phyloP scores from a whole-genome alignment of 2,113 vertebrate genomes.

The Eudyptes chrysolophus region DNA sequence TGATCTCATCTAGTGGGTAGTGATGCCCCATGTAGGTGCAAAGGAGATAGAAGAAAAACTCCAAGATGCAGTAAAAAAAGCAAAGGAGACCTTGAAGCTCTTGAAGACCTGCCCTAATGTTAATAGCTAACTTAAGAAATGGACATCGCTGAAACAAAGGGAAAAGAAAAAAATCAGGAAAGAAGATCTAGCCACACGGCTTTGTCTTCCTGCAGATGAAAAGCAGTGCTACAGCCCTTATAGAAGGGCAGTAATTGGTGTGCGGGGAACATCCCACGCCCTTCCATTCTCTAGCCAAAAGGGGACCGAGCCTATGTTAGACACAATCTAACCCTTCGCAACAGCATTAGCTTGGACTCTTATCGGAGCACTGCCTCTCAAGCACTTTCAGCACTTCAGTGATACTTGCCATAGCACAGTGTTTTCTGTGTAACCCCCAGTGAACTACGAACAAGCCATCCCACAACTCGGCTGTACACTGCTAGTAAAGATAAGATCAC shows the following conservation, averaged over 20 bases:
- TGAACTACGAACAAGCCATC: not conserved
- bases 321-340: not conserved
- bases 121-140: not conserved
- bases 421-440: not conserved
- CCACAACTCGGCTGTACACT: not conserved
- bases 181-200: not conserved
- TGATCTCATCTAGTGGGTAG: not conserved
- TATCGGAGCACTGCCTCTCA: not conserved
- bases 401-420: not conserved
- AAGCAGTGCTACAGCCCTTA: not conserved
- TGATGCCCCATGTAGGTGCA: not conserved
- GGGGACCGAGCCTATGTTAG: not conserved
- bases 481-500: not conserved
- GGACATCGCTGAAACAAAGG: not conserved
- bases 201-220: not conserved
- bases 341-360: not conserved
- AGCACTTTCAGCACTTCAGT: not conserved
- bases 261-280: not conserved
- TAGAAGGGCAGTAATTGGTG: not conserved
- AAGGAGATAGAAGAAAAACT: not conserved
- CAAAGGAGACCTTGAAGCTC: not conserved
- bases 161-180: not conserved
- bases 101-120: not conserved
- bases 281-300: not conserved
- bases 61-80: not conserved